Evolutionary conservation across 2,888 invertebrate genomes (phyloP).

Genomic region (Tenthredo scrophulariae): DNA sequence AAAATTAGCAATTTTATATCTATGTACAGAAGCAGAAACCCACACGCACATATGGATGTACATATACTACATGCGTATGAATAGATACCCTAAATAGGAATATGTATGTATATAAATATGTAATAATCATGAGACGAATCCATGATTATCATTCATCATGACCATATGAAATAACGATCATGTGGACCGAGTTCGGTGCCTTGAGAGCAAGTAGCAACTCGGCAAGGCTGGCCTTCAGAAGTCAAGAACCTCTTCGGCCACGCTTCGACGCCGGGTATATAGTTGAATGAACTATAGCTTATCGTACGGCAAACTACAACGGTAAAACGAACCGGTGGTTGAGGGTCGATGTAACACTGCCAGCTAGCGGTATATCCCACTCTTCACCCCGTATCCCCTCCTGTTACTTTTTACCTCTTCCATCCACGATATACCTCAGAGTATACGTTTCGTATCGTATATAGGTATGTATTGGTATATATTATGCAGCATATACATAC

Average conservation of each 20-base stretch:
- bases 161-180: slow-evolving; percentile 32
- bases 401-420: slow-evolving; percentile 2
- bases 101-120: not conserved
- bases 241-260: slow-evolving; percentile 68
- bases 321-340: slow-evolving; percentile 69
- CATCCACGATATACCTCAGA: not conserved
- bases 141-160: slow-evolving; percentile 22
- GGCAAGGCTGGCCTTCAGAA: slow-evolving; percentile 56
- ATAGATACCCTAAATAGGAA: not conserved
- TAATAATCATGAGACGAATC: slow-evolving; percentile 33
- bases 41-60: not conserved
- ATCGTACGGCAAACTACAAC: slow-evolving; percentile 64
- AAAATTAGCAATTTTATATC: not conserved
- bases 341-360: slow-evolving; percentile 69
- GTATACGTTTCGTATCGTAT: not conserved
- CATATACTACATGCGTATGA: not conserved
- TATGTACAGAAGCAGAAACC: not conserved
- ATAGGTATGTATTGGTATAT: not conserved
- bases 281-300: slow-evolving; percentile 70
- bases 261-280: slow-evolving; percentile 64
- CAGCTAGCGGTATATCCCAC: slow-evolving; percentile 73
- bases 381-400: slow-evolving; percentile 9
- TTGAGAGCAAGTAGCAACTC: slow-evolving; percentile 7
- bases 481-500: not conserved
- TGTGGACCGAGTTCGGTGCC: slow-evolving; percentile 19